These are phyloP conservation scores for Mycogona germanica DNA, from an alignment of 2,888 invertebrate species.

Conservation along the genomic window DNA sequence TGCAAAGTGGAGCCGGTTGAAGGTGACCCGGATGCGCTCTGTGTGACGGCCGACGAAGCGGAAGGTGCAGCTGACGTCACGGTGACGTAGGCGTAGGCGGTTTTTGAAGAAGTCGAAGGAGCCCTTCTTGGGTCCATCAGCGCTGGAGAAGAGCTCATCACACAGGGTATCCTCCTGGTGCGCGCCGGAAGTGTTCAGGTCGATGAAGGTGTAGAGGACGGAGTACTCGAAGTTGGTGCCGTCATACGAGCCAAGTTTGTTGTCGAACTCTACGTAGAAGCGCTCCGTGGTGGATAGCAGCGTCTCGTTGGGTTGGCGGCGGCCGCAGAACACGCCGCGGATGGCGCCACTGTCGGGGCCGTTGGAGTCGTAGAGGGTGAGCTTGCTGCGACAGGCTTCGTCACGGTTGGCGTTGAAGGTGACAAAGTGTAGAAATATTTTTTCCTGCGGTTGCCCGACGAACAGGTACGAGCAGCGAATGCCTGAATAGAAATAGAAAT, in stretches of 20 bases:
- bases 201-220: slow-evolving; percentile 19
- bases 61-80: slow-evolving; percentile 6
- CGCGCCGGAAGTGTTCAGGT: slow-evolving; percentile 9
- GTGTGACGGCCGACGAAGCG: slow-evolving; percentile 5
- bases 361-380: slow-evolving; percentile 18
- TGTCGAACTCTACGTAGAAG: slow-evolving; percentile 18
- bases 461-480: slow-evolving; percentile 20
- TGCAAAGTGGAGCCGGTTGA: slow-evolving; percentile 13
- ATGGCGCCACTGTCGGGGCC: slow-evolving; percentile 8
- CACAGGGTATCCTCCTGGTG: slow-evolving; percentile 14
- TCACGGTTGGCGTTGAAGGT: slow-evolving; percentile 16
- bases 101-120: slow-evolving; percentile 17
- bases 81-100: slow-evolving; percentile 14
- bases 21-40: slow-evolving; percentile 3
- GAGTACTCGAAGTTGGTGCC: slow-evolving; percentile 21
- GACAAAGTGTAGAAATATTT: slow-evolving; percentile 19
- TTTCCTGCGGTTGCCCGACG: slow-evolving; percentile 12
- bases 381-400: slow-evolving; percentile 9
- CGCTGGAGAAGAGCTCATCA: slow-evolving; percentile 18
- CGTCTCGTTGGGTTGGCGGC: slow-evolving; percentile 20
- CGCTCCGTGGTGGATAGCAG: slow-evolving; percentile 12
- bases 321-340: slow-evolving; percentile 18
- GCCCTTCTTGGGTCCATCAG: slow-evolving; percentile 10
- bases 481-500: too few relatives aligned
- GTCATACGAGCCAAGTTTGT: slow-evolving; percentile 20